Conservation (phyloP, 2,888 invertebrate genomes). For the Cryptus viduatorius region DNA sequence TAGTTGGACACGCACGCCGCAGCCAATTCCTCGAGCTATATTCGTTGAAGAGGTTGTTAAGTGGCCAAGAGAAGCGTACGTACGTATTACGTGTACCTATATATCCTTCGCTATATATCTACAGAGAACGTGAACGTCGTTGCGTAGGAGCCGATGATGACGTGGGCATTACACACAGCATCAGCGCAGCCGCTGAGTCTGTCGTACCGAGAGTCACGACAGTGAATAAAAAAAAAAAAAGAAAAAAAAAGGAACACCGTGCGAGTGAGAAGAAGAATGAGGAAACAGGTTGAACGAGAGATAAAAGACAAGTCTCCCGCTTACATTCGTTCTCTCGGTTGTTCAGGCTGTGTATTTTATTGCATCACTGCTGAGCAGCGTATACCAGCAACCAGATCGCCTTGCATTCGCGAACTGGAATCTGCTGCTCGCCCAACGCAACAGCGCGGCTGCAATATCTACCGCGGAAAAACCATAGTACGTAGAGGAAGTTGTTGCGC, state of each 20-base stretch:
- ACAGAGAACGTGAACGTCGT: conserved; percentile 53
- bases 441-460: conserved; percentile 19
- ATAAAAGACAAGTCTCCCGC: conserved; percentile 54
- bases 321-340: conserved; percentile 18
- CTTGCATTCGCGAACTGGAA: conserved; percentile 62
- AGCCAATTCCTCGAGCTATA: conserved; percentile 36
- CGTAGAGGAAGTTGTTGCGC: neutral
- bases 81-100: conserved; percentile 24
- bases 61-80: conserved; percentile 43
- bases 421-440: conserved; percentile 44
- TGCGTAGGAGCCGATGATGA: conserved; percentile 59
- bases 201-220: conserved; percentile 35
- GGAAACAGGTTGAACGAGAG: conserved; percentile 61
- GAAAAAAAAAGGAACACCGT: conserved; percentile 22
- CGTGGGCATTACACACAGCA: conserved; percentile 44
- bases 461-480: neutral
- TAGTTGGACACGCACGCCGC: conserved; percentile 38
- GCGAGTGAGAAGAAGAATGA: conserved; percentile 54
- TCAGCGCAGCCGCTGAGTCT: conserved; percentile 25
- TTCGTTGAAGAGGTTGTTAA: conserved; percentile 55
- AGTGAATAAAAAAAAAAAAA: neutral
- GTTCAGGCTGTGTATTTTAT: conserved; percentile 50
- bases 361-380: conserved; percentile 59
- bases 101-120: conserved; percentile 1
- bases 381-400: conserved; percentile 62